A percentile compares a stretch with the other conserved stretches of the same genome.
Evolutionary conservation across 2,113 vertebrate genomes (phyloP).

Genomic region (Macquaria ambigua): DNA sequence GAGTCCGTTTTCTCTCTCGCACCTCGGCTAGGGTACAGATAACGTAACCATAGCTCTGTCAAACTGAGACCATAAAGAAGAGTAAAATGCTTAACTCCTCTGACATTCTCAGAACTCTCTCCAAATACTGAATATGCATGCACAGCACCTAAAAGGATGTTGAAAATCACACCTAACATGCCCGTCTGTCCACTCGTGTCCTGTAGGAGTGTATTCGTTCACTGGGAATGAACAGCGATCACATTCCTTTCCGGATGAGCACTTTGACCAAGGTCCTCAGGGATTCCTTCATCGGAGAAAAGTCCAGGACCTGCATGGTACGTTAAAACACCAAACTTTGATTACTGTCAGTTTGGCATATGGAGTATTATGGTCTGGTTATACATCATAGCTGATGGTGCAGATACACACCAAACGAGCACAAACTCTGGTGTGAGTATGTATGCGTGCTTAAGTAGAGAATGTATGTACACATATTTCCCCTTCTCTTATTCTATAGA

Average conservation of each 20-base stretch:
- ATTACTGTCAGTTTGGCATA: not conserved
- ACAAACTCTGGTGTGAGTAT: not conserved
- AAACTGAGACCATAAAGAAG: not conserved
- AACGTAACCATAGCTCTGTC: not conserved
- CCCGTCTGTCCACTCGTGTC: not conserved
- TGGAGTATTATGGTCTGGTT: not conserved
- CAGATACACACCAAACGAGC: not conserved
- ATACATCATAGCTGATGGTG: not conserved
- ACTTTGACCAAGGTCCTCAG: constrained; percentile 97
- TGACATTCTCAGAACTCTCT: not conserved
- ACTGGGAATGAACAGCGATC: constrained; percentile 95
- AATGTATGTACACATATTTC: not conserved
- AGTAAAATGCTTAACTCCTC: not conserved
- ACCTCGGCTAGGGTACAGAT: not conserved
- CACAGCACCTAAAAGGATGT: not conserved
- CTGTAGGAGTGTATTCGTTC: constrained; percentile 96
- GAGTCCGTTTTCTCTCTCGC: not conserved
- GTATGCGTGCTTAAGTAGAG: not conserved
- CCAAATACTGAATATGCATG: not conserved
- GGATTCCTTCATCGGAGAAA: constrained; percentile 97
- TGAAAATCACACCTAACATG: not conserved
- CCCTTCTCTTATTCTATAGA: constrained; percentile 81
- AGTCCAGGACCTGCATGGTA: constrained; percentile 98
- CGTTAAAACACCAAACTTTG: constrained; percentile 35
- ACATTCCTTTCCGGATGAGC: constrained; percentile 97